phyloP scores from a whole-genome alignment of 2,888 invertebrate genomes.

The Crematogaster levior region DNA sequence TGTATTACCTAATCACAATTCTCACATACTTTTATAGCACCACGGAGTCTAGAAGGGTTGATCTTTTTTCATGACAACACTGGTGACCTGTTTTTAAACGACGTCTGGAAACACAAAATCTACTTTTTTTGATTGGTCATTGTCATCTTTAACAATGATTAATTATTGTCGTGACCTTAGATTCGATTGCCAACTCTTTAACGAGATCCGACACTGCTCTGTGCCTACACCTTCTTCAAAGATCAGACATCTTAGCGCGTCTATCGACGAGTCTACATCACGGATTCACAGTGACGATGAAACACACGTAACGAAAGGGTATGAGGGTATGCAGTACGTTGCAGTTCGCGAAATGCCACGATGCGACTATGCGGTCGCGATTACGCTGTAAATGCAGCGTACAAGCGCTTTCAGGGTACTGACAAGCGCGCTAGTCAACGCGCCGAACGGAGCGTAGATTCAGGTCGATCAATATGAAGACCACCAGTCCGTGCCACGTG shows the following conservation, averaged over 20 bases:
- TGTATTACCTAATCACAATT: neutral
- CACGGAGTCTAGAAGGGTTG: neutral
- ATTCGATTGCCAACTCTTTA: constrained; percentile 1
- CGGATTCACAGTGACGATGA: constrained; percentile 45
- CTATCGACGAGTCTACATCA: constrained; percentile 33
- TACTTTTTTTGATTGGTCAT: neutral
- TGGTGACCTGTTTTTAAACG: neutral
- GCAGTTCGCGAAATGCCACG: constrained; percentile 28
- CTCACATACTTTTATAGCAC: constrained; percentile 33
- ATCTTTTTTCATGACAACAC: neutral
- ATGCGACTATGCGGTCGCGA: constrained; percentile 54
- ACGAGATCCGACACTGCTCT: constrained; percentile 4
- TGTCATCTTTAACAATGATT: constrained; percentile 3
- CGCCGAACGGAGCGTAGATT: constrained; percentile 63
- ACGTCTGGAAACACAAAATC: neutral
- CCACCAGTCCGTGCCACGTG: constrained; percentile 63
- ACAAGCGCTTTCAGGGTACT: constrained; percentile 56
- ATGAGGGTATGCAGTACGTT: constrained; percentile 38
- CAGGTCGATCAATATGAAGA: constrained; percentile 75
- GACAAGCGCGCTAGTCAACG: constrained; percentile 65
- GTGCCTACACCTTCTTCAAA: neutral
- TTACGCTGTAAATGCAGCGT: constrained; percentile 59
- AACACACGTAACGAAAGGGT: constrained; percentile 14
- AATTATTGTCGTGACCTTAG: neutral
- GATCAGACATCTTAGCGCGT: neutral